These are phyloP conservation scores for Leptopilina syphax DNA, from an alignment of 2,888 invertebrate genomes.

Conservation along the genomic window DNA sequence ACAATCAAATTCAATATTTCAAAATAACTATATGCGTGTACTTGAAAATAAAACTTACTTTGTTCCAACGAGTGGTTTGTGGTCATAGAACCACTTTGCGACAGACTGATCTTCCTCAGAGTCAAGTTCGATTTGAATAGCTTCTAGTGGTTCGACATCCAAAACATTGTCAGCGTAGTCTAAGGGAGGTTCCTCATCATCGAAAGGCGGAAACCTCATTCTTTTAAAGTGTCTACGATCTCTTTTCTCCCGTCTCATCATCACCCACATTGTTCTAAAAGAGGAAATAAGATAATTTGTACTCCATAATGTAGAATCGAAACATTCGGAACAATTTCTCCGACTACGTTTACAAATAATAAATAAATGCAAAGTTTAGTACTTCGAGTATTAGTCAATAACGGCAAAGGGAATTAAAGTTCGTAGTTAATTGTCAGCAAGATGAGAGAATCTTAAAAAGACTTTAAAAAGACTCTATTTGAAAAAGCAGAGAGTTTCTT, in stretches of 20 bases:
- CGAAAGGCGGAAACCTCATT: slow-evolving; percentile 99
- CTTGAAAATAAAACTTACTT: slow-evolving; percentile 79
- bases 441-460: too few species aligned
- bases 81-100: slow-evolving; percentile 98
- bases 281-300: neutral
- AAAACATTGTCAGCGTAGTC: slow-evolving; percentile 99
- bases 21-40: too few species aligned
- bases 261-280: slow-evolving; percentile 98
- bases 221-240: slow-evolving; percentile 99
- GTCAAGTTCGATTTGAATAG: slow-evolving; percentile 98
- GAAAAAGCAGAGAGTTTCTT: too few species aligned
- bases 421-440: too few species aligned
- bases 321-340: neutral
- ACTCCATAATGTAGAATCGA: neutral
- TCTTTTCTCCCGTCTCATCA: slow-evolving; percentile 99
- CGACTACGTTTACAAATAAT: too few species aligned
- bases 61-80: slow-evolving; percentile 95
- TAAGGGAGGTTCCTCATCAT: slow-evolving; percentile 99
- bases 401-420: neutral
- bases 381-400: too few species aligned
- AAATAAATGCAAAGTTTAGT: too few species aligned
- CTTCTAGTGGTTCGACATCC: slow-evolving; percentile 99
- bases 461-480: too few species aligned
- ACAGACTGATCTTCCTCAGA: slow-evolving; percentile 95
- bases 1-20: too few species aligned